Percentiles rank a stretch among this genome's conserved stretches.
These are phyloP conservation scores for Drosophila pseudotalamancana DNA, from an alignment of 2,888 invertebrate genomes.

Conservation along the genomic window DNA sequence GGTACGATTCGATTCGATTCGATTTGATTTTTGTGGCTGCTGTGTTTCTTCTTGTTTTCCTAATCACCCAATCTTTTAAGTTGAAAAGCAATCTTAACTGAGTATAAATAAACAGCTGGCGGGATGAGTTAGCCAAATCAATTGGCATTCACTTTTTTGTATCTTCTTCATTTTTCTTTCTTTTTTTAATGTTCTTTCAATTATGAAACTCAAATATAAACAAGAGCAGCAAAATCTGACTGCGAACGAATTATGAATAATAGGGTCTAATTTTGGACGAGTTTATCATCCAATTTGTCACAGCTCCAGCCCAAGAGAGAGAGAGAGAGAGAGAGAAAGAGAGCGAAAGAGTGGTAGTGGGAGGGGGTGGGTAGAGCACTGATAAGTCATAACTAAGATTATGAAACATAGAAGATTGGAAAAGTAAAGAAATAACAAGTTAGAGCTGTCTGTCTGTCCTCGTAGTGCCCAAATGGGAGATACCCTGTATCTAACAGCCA, in stretches of 20 bases:
- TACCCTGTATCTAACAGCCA: no score
- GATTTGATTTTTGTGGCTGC: neutral
- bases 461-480: neutral
- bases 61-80: conserved; percentile 1
- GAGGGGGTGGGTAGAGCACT: no score
- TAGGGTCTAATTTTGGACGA: conserved; percentile 18
- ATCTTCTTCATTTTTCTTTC: neutral
- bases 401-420: neutral
- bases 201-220: conserved; percentile 2
- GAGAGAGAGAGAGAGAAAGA: no score
- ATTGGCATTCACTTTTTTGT: no score
- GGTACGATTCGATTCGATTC: no score
- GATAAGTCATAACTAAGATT: neutral
- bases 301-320: no score
- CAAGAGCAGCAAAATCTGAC: conserved; percentile 5
- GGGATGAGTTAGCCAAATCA: neutral
- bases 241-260: conserved; percentile 16
- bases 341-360: neutral
- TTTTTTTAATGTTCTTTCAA: neutral
- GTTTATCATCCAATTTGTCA: conserved; percentile 29
- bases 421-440: neutral
- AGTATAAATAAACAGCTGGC: conserved; percentile 25
- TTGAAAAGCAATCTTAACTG: conserved; percentile 5
- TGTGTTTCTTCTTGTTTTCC: neutral
- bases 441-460: no score